Percentiles rank a stretch among this genome's conserved stretches.
phyloP scores from a whole-genome alignment of 1,140 invertebrate species.

The Zelostemma sp. region DNA sequence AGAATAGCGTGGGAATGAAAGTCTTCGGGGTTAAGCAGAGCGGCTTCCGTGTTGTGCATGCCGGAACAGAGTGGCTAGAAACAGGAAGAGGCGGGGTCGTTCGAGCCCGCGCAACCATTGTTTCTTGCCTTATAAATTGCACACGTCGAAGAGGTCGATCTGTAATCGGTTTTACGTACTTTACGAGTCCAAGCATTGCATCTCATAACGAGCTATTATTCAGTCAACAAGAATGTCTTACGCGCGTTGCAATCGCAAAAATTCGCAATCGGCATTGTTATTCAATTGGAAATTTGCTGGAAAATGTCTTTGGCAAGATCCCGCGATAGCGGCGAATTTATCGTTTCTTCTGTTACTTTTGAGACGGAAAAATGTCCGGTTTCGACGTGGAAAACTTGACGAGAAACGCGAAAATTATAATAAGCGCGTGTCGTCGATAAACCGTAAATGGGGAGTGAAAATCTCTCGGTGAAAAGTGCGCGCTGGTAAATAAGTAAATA shows the following conservation, averaged over 20 bases:
- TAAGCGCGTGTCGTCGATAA: neutral
- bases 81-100: slow-evolving; percentile 27
- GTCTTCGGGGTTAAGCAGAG: slow-evolving; percentile 29
- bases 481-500: slow-evolving; percentile 1
- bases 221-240: no score
- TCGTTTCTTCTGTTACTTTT: no score
- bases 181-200: slow-evolving; percentile 13
- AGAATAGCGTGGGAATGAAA: slow-evolving; percentile 26
- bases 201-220: slow-evolving; percentile 20
- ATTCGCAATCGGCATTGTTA: no score
- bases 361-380: neutral
- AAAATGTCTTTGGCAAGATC: no score
- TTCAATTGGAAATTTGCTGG: no score
- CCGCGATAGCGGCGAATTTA: no score
- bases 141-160: slow-evolving; percentile 30
- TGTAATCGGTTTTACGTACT: slow-evolving; percentile 24
- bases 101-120: slow-evolving; percentile 32
- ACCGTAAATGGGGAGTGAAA: slow-evolving; percentile 5
- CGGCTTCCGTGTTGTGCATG: slow-evolving; percentile 27
- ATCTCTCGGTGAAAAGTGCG: neutral
- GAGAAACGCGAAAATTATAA: slow-evolving; percentile 4
- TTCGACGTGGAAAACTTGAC: neutral
- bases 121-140: slow-evolving; percentile 36
- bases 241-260: no score
- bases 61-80: slow-evolving; percentile 24